These are phyloP conservation scores for Xylocampa areola DNA, from an alignment of 2,888 invertebrate species.

Conservation along the genomic window DNA sequence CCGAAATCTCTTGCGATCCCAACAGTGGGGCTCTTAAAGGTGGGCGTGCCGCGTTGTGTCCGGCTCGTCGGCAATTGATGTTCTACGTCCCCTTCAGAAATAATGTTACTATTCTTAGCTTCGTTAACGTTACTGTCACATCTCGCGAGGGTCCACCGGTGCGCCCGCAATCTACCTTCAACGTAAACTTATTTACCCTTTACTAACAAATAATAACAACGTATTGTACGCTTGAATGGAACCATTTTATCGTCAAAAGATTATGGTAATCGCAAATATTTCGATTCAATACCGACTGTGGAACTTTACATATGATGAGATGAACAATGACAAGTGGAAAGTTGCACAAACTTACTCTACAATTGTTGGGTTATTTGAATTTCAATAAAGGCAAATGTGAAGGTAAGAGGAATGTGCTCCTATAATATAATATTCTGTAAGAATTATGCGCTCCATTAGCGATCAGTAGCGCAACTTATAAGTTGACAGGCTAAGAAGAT, in stretches of 20 bases:
- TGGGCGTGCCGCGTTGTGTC: conserved; percentile 77
- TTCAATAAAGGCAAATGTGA: conserved; percentile 52
- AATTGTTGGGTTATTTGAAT: conserved; percentile 55
- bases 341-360: conserved; percentile 37
- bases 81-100: conserved; percentile 80
- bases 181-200: conserved; percentile 37
- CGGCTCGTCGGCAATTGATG: conserved; percentile 74
- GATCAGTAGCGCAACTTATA: conserved; percentile 47
- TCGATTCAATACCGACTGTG: conserved; percentile 26
- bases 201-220: conserved; percentile 27
- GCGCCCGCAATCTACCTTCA: conserved; percentile 19
- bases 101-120: conserved; percentile 51
- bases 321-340: conserved; percentile 43
- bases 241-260: conserved; percentile 34
- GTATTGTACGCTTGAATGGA: conserved; percentile 46
- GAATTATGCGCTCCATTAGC: conserved; percentile 65
- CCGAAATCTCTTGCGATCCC: conserved; percentile 85
- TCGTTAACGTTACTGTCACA: conserved; percentile 25
- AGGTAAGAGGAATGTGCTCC: conserved; percentile 33
- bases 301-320: conserved; percentile 28
- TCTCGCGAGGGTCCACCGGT: conserved; percentile 5
- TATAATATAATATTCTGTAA: conserved; percentile 51
- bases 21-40: conserved; percentile 83
- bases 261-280: conserved; percentile 53
- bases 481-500: conserved; percentile 42